Evolutionary conservation across 2,797 vertebrate genomes (phyloP), one percentile per base, ranked within the genome.

Genomic region (Coranthus polyacanthus): DNA sequence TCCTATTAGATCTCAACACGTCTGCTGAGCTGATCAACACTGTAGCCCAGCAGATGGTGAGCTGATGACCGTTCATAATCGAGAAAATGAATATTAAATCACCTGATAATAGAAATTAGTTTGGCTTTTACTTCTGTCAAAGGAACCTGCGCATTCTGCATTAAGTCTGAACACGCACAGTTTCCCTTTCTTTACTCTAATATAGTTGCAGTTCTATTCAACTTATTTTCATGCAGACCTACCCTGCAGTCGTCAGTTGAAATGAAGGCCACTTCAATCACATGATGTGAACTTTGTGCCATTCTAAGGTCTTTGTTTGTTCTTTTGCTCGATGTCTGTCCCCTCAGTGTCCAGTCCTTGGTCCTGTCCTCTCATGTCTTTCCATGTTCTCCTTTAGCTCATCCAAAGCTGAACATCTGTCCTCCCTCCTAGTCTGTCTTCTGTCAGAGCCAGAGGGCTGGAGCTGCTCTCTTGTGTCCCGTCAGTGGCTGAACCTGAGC

Each of bases 1-100:
- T 72, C 41, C 10, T 22, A 52, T 85, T 82, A 84, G 44, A 65
- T 61, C 43, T 16, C 63, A 55, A 47, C 62, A 52, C 26, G 17
- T 70, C 68, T 55, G 65, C 63, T 32, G 55, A 36, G 64, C 82
- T 55, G 69, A 80, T 79, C 61, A 46, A 16, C 45, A 16, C 69
- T 41, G 82, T 29, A n/a, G 57, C 42, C 42, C 59, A 68, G 68
- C 88, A 86, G 80, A 78, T 82, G 79, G 75, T 68, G 68, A 70
- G 61, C 62, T 67, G 59, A 76, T 85, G 70, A 69, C 78, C 11
- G 16, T 58, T 81, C 56, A 79, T 83, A 68, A 84, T 79, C 67
- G 56, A 36, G 68, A 63, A 78, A 77, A 84, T 84, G 29, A 71
- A 61, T 66, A 61, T 80, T 56, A 81, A 79, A 79, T 71, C 61